phyloP scores from a whole-genome alignment of 2,113 vertebrate species.

The Toxostoma redivivum region DNA sequence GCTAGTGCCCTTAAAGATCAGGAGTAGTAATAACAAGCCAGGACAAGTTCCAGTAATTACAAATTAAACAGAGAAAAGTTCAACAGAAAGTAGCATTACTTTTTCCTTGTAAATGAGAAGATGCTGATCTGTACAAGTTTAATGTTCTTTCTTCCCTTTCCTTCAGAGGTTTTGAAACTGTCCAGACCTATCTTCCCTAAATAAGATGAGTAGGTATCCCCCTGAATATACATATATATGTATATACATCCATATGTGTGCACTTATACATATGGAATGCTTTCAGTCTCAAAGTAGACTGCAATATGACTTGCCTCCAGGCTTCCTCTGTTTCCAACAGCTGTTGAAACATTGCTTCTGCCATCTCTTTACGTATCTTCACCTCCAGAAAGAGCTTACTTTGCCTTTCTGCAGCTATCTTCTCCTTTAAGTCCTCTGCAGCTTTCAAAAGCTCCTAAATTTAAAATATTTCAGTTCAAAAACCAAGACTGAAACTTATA shows the following conservation, averaged over 20 bases:
- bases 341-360: constrained; percentile 84
- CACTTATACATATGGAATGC: not conserved
- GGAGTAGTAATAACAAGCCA: not conserved
- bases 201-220: fast-evolving
- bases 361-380: constrained; percentile 89
- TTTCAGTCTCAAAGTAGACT: not conserved
- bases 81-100: not conserved
- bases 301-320: constrained; percentile 64
- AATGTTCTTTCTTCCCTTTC: not conserved
- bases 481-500: not conserved
- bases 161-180: not conserved
- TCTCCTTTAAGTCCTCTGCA: constrained; percentile 75
- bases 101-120: not conserved
- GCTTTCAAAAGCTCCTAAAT: constrained; percentile 73
- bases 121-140: not conserved
- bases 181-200: not conserved
- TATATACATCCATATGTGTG: not conserved
- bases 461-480: not conserved
- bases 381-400: constrained; percentile 83
- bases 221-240: not conserved
- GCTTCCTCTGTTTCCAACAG: constrained; percentile 82
- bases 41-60: not conserved
- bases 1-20: not conserved
- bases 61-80: not conserved
- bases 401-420: constrained; percentile 76